Evolutionary conservation across 1,140 invertebrate species (phyloP).

Genomic region (Halictus rubicundus): DNA sequence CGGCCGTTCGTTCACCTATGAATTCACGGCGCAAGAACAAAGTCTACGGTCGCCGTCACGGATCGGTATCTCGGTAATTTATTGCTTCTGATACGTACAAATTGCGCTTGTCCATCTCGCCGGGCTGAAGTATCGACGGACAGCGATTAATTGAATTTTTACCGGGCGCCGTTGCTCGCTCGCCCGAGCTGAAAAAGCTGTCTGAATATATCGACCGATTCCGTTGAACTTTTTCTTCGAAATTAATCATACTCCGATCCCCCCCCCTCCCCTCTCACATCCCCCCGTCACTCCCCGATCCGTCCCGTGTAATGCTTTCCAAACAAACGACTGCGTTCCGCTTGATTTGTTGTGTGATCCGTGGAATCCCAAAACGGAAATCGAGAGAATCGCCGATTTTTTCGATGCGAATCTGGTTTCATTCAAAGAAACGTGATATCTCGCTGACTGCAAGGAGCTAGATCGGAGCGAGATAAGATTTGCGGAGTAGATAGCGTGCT

Average conservation of each 20-base stretch:
- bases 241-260: conserved; percentile 6
- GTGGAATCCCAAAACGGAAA: no score
- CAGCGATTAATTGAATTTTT: conserved; percentile 41
- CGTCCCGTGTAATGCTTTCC: no score
- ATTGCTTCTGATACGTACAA: conserved; percentile 33
- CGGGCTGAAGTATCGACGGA: conserved; percentile 34
- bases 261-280: background rate
- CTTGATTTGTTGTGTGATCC: no score
- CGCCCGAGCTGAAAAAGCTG: background rate
- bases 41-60: background rate
- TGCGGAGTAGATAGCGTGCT: no score
- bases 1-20: conserved; percentile 16
- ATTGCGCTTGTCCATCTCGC: conserved; percentile 31
- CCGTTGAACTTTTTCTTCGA: background rate
- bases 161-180: conserved; percentile 2
- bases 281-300: no score
- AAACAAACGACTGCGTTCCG: no score
- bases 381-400: no score
- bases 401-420: no score
- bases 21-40: conserved; percentile 16
- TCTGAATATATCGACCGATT: conserved; percentile 10
- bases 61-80: conserved; percentile 20
- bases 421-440: no score
- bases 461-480: no score
- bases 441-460: no score